These are phyloP conservation scores for Syritta pipiens DNA, from an alignment of 2,888 invertebrate species.

Conservation along the genomic window DNA sequence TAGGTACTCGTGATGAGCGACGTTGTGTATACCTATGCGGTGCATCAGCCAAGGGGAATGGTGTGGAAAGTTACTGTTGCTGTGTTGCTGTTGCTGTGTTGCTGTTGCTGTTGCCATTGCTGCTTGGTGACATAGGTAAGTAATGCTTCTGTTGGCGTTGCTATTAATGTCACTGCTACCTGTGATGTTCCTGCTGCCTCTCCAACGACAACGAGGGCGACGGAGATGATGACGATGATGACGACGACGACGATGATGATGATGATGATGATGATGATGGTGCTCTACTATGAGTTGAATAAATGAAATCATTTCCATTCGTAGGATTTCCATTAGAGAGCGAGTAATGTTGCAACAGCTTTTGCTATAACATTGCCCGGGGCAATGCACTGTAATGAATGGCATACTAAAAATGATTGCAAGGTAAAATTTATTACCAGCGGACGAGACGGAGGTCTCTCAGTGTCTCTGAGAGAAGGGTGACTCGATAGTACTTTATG, in stretches of 20 bases:
- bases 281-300: conserved; percentile 40
- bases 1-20: conserved; percentile 31
- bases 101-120: conserved; percentile 21
- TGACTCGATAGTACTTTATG: neutral
- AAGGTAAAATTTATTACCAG: conserved; percentile 45
- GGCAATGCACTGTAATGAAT: conserved; percentile 66
- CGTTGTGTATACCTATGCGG: conserved; percentile 36
- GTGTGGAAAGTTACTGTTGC: conserved; percentile 20
- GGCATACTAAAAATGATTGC: conserved; percentile 58
- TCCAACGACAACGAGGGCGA: conserved; percentile 12
- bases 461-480: neutral
- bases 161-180: conserved; percentile 47
- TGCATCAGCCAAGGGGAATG: conserved; percentile 37
- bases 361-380: conserved; percentile 43
- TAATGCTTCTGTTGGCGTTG: conserved; percentile 52
- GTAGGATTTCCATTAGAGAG: conserved; percentile 59
- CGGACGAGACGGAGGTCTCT: conserved; percentile 5
- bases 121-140: conserved; percentile 40
- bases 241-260: conserved; percentile 30
- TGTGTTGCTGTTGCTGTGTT: conserved; percentile 16
- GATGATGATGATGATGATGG: conserved; percentile 29
- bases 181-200: conserved; percentile 10
- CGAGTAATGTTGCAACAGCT: conserved; percentile 63
- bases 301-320: conserved; percentile 64
- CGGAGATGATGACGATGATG: conserved; percentile 18